Conservation (phyloP, 2,797 vertebrate species). For the Epinephelus coioides region DNA sequence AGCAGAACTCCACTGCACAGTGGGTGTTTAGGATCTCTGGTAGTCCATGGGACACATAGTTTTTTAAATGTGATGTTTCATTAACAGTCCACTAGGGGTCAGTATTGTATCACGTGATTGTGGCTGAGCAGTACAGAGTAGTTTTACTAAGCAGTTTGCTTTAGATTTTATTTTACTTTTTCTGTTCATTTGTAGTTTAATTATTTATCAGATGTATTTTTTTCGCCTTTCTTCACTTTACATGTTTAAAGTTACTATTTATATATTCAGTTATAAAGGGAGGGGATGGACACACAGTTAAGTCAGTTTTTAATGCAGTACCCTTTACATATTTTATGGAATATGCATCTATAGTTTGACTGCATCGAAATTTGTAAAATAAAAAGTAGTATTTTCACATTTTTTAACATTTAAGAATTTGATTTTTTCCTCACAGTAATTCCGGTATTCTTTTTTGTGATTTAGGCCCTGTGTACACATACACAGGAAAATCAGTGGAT, state of each 20-base stretch:
- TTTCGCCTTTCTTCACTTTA: background rate
- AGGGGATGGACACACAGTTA: no score
- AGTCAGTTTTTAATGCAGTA: background rate
- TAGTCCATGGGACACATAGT: background rate
- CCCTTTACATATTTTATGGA: background rate
- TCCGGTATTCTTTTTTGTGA: background rate
- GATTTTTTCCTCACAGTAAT: background rate
- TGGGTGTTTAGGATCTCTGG: background rate
- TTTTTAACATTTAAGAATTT: background rate
- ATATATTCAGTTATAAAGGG: background rate
- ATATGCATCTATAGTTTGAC: background rate
- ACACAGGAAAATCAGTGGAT: no score
- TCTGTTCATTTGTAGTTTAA: background rate
- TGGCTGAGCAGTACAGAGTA: background rate
- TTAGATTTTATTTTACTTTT: background rate
- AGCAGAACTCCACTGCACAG: background rate
- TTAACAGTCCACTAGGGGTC: conserved; percentile 67
- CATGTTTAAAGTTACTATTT: background rate
- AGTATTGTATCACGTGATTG: conserved; percentile 58
- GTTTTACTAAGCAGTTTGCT: background rate
- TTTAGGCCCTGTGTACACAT: background rate
- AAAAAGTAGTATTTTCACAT: background rate
- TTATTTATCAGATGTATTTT: background rate
- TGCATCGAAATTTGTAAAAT: background rate
- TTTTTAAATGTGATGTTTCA: conserved; percentile 34